Evolutionary conservation across 2,113 vertebrate genomes (phyloP), one percentile per base, ranked within the genome.

Genomic region (Lasiurus cinereus): DNA sequence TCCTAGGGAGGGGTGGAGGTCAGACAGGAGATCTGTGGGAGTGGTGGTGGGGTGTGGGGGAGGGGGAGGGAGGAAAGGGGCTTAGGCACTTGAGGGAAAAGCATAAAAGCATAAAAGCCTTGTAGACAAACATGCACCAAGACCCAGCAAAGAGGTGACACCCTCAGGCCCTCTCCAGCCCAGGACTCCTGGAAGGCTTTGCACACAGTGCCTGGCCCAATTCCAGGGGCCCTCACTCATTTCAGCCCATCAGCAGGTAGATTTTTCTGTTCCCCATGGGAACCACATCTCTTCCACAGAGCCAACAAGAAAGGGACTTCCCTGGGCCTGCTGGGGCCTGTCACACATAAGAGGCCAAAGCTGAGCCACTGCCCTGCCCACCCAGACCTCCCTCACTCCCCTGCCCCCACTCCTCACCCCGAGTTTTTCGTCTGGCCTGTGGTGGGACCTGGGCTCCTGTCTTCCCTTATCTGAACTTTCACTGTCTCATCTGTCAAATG

Each of bases 161-260:
- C 19, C 29, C 80, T 21, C 46, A 29, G 50, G 43, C 19, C 66
- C 48, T 48, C 18, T 36, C 16, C 0, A 62, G 21, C 46, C 84
- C 11, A 0, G 0, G 5, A 31, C 24, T 54, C 72, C 80, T 50
- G 31, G 78, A n/a, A 54, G 50, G 22, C 74, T 66, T 39, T 72
- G 33, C 54, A 50, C 56, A 13, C 64, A 66, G 29, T 3, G 21
- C 59, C 64, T n/a, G 3, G 0, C n/a, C 29, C 6, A 18, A 18
- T 67, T 27, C 0, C 0, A 4, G n/a, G 31, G 15, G 9, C 43
- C 46, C 54, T 56, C 33, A 4, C 15, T 70, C 36, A 2, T 24
- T 18, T n/a, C 76, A 82, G 70, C 39, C 70, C 24, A 9, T 36
- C 36, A 5, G 5, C 2, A 14, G 6, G 16, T 36, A 2, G 7